Evolutionary conservation across 2,888 invertebrate genomes (phyloP), one percentile per base, ranked within the genome.

Genomic region (Andrena trimmerana): DNA sequence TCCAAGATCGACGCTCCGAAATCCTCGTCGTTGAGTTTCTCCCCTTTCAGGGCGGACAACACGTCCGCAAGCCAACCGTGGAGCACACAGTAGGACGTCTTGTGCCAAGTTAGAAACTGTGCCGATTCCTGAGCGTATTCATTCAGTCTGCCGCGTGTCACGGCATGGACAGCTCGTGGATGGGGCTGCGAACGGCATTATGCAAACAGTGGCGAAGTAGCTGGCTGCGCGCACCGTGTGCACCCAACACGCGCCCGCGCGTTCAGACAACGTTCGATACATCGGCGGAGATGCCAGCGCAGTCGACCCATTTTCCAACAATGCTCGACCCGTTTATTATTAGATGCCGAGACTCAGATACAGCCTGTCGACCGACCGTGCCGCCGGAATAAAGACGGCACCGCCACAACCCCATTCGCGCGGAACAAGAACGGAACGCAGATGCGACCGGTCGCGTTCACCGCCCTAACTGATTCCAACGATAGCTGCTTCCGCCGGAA

Each of bases 251-350:
- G n/a, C 27, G 33, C 31, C 33, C 29, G 16, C 54, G 29, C 29
- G 52, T 50, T 62, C n/a, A 7, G 8, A 13, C 36, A 20, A 67
- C 57, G 73, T 69, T 75, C 78, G 84, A 85, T 87, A 75, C 71
- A 84, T 82, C 85, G 85, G 50, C 63, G 57, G 20, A 89, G 78
- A 87, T 81, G 87, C 69, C 67, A 54, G 42, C 62, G 75, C 78
- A 72, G 84, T 76, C 89, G 89, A 89, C 89, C 88, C 81, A 88
- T 88, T 88, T 88, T 69, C 84, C 84, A 78, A 88, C 88, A 88
- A 88, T 88, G 88, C 72, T 70, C 86, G 86, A 89, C 84, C 88
- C 88, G 88, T 86, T 87, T 88, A 88, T 88, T 88, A 88, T 88
- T 88, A 86, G 84, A 84, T 78, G 81, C 76, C 52, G 78, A 73